Evolutionary conservation across 2,888 invertebrate species (phyloP).

Genomic region (Macaria notata): DNA sequence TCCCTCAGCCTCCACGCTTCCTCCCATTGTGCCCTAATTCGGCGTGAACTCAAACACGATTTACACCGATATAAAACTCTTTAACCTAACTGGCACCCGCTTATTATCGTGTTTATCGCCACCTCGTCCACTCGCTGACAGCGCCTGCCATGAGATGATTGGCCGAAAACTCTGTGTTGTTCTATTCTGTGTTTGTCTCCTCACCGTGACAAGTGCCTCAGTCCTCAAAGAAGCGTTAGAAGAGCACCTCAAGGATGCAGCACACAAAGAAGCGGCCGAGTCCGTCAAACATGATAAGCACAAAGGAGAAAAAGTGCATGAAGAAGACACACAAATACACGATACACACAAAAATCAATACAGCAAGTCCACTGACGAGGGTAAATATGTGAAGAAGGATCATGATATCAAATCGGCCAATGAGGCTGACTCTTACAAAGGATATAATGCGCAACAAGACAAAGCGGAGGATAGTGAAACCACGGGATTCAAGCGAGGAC

Average conservation of each 20-base stretch:
- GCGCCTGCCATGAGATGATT: slow-evolving; percentile 61
- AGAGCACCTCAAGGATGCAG: slow-evolving; percentile 73
- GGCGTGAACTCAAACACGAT: slow-evolving; percentile 73
- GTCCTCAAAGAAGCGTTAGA: slow-evolving; percentile 71
- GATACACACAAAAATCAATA: slow-evolving; percentile 72
- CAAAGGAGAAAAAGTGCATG: slow-evolving; percentile 72
- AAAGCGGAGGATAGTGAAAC: slow-evolving; percentile 71
- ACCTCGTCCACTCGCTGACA: slow-evolving; percentile 41
- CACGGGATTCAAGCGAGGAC: slow-evolving; percentile 71
- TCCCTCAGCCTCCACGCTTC: slow-evolving; percentile 63
- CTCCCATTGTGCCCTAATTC: slow-evolving; percentile 76
- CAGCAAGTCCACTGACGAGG: slow-evolving; percentile 72
- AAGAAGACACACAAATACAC: slow-evolving; percentile 65
- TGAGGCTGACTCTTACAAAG: slow-evolving; percentile 71
- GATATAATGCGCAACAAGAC: slow-evolving; percentile 67
- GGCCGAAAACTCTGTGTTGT: slow-evolving; percentile 45
- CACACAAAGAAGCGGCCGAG: slow-evolving; percentile 67
- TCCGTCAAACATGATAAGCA: slow-evolving; percentile 69
- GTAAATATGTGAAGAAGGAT: slow-evolving; percentile 75
- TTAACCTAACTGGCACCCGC: slow-evolving; percentile 51
- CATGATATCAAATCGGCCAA: slow-evolving; percentile 68
- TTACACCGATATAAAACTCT: slow-evolving; percentile 72
- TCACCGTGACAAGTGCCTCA: slow-evolving; percentile 57
- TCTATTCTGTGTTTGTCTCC: slow-evolving; percentile 52
- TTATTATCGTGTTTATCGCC: slow-evolving; percentile 54